These are phyloP conservation scores for Plumapathes pennacea DNA, from an alignment of 92 coral and sea anemone genomes.

Conservation along the genomic window DNA sequence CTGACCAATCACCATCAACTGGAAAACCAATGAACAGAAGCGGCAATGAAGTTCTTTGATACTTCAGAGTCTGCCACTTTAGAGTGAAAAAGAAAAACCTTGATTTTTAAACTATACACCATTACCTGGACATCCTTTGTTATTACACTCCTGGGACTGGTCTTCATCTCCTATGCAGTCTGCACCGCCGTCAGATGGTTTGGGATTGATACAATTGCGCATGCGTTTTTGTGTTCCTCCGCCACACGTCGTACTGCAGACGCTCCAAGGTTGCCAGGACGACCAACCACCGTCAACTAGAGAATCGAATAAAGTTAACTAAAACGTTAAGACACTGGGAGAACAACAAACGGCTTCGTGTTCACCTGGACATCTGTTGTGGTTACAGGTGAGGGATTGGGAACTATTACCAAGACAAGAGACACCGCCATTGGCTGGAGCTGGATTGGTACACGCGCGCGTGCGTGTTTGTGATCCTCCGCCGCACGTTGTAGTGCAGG, in stretches of 20 bases:
- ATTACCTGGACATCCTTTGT: constrained; percentile 22
- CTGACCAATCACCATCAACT: constrained; percentile 17
- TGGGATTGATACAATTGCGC: constrained; percentile 48
- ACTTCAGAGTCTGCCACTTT: neutral
- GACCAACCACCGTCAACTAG: constrained; percentile 29
- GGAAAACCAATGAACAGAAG: neutral
- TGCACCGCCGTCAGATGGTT: constrained; percentile 43
- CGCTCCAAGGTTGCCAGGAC: constrained; percentile 12
- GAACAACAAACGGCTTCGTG: neutral
- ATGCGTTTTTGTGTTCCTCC: constrained; percentile 47
- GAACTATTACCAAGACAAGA: constrained; percentile 5
- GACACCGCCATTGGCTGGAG: constrained; percentile 29
- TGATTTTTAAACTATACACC: neutral
- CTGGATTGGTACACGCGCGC: constrained; percentile 16
- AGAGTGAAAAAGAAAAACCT: neutral
- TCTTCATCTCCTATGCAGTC: constrained; percentile 11
- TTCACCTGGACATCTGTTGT: constrained; percentile 10
- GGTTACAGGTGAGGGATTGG: constrained; percentile 13
- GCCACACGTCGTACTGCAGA: constrained; percentile 33
- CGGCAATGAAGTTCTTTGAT: neutral
- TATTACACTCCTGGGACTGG: constrained; percentile 16
- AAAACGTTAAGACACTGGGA: too few relatives aligned
- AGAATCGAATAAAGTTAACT: neutral
- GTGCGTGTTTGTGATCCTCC: constrained; percentile 9
- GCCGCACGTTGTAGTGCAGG: constrained; percentile 38